Conservation (phyloP, 1,140 invertebrate species). For the Drosophila dunni region DNA sequence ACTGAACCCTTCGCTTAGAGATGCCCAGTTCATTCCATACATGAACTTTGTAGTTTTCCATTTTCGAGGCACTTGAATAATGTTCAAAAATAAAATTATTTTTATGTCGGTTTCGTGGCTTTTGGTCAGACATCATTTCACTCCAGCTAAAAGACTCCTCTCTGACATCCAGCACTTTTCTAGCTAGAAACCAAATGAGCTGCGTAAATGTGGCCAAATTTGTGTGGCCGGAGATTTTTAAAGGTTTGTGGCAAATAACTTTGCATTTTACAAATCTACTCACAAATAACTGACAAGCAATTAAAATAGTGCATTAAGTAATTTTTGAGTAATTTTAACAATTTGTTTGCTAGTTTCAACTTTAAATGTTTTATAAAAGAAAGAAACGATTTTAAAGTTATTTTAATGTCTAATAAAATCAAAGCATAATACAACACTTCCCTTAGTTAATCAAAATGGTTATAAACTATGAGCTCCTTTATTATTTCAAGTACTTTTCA, state of each 20-base stretch:
- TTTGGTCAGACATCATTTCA: not conserved
- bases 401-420: too few species aligned
- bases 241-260: conserved; percentile 39
- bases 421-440: too few species aligned
- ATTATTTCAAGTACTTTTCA: not conserved
- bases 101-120: conserved; percentile 10
- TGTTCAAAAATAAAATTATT: conserved; percentile 30
- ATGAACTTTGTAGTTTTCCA: conserved; percentile 1
- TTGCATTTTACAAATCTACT: conserved; percentile 9
- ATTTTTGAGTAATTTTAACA: too few species aligned
- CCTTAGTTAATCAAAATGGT: too few species aligned
- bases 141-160: not conserved
- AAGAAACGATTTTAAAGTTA: too few species aligned
- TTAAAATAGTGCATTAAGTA: not conserved
- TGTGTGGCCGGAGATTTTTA: conserved; percentile 46
- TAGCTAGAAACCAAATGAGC: conserved; percentile 26
- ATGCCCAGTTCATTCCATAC: not conserved
- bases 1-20: not conserved
- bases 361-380: too few species aligned
- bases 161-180: not conserved
- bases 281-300: not conserved
- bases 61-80: conserved; percentile 32
- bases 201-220: conserved; percentile 36
- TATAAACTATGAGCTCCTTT: too few species aligned
- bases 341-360: too few species aligned